Evolutionary conservation across 2,797 vertebrate species (phyloP).

Genomic region (Coluber constrictor): DNA sequence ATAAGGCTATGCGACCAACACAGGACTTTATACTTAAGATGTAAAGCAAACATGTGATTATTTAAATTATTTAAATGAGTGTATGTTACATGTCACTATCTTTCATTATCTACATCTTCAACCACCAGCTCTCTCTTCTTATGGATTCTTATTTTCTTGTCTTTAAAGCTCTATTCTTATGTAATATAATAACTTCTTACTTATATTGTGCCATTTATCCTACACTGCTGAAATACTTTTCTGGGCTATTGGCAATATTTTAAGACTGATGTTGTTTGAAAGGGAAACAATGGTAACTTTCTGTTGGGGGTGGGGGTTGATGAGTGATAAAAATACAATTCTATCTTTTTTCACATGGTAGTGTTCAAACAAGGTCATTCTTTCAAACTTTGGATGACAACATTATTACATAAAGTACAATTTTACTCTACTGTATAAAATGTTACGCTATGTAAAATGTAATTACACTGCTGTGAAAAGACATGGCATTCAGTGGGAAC

Average conservation of each 20-base stretch:
- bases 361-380: not conserved
- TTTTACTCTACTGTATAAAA: not conserved
- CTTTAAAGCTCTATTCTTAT: slow-evolving; percentile 14
- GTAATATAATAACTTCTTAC: not conserved
- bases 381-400: slow-evolving; percentile 1
- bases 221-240: not conserved
- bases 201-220: slow-evolving; percentile 25
- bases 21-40: not conserved
- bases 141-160: slow-evolving; percentile 27
- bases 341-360: not conserved
- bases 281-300: not conserved
- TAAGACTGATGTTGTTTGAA: slow-evolving; percentile 2
- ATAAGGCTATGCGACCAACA: slow-evolving; percentile 6
- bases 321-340: not conserved
- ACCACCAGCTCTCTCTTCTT: not conserved
- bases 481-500: not conserved
- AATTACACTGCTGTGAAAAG: not conserved
- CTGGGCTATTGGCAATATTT: slow-evolving; percentile 9
- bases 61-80: slow-evolving; percentile 24
- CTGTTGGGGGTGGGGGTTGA: not conserved
- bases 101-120: slow-evolving; percentile 36
- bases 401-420: not conserved
- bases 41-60: slow-evolving; percentile 16
- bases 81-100: slow-evolving; percentile 12
- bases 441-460: not conserved